Evolutionary conservation across 1,140 invertebrate species (phyloP), one percentile per base, ranked within the genome.

Genomic region (Bombus pyrosoma): DNA sequence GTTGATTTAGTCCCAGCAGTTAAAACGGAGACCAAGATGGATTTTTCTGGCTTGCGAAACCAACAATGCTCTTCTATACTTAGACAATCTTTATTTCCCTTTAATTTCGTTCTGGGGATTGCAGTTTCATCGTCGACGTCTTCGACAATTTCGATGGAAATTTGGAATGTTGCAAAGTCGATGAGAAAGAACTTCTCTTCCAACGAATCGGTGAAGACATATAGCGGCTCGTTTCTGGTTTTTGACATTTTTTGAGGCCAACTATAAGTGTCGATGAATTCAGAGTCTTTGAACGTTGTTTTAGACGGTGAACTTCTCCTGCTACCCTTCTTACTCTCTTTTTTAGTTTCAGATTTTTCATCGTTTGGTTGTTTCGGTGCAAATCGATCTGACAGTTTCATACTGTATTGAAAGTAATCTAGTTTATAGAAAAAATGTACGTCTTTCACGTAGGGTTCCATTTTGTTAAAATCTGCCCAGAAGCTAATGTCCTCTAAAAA

Each of bases 151-250:
- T 59, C 43, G 5, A 8, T 22, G 0, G 57, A 18, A 1, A 59
- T 37, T 34, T 81, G 78, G 4, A 81, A 81, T 34, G 83, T 68
- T 12, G 85, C 80, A n/a, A 94, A 87, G 78, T 90, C 91, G 15
- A 95, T 74, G 0, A 95, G 72, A 8, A 95, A 81, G 32, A 93
- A 92, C 82, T 94, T 94, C 3, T 64, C 41, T 4, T 92, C 89
- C 12, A 93, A 12, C 12, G 92, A 93, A 81, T 95, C 94, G 15
- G 90, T 83, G 69, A 95, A 93, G 3, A 95, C n/a, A 80, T 95
- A 95, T 18, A 95, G 43, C 0, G 94, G 93, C 75, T 93, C 92
- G 77, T 94, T 94, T 83, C 87, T 91, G 8, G 86, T 87, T 28
- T 83, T 66, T 13, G 39, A 62, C 66, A 91, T 84, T 5, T 74